Conservation (phyloP, 2,113 vertebrate genomes). For the Xyliphius kryptos region DNA sequence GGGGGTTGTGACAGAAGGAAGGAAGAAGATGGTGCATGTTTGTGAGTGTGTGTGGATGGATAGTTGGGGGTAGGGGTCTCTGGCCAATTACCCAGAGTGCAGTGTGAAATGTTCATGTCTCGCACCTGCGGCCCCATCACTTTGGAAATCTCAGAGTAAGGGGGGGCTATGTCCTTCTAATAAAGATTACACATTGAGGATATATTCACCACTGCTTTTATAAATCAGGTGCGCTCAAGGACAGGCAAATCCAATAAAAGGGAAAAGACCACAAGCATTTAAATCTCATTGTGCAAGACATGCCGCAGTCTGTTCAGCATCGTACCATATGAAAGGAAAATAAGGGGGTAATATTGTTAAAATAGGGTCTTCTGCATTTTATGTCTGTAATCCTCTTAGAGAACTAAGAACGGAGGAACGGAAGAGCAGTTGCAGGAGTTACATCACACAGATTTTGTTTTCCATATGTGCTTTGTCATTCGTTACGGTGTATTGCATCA, state of each 20-base stretch:
- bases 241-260: slow-evolving; percentile 39
- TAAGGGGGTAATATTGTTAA: slow-evolving; percentile 3
- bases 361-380: not conserved
- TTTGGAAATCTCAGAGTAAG: slow-evolving; percentile 26
- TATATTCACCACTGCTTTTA: slow-evolving; percentile 34
- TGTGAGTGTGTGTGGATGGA: not conserved
- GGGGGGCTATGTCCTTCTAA: slow-evolving; percentile 11
- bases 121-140: slow-evolving; percentile 67
- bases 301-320: no score
- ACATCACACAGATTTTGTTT: slow-evolving; percentile 2
- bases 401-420: not conserved
- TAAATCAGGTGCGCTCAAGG: slow-evolving; percentile 34
- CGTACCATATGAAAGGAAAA: not conserved
- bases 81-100: slow-evolving; percentile 78
- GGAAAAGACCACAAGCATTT: not conserved
- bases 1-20: no score
- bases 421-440: not conserved
- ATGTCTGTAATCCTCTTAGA: slow-evolving; percentile 1
- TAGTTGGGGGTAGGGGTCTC: slow-evolving; percentile 47
- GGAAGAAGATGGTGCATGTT: slow-evolving; percentile 39
- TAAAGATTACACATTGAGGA: slow-evolving; percentile 17
- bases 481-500: slow-evolving; percentile 58
- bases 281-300: not conserved
- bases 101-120: slow-evolving; percentile 68
- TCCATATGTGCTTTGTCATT: slow-evolving; percentile 40